Base-by-base conservation (phyloP, 2,888 invertebrate genomes). In the Trypoxylon attenuatum region DNA sequence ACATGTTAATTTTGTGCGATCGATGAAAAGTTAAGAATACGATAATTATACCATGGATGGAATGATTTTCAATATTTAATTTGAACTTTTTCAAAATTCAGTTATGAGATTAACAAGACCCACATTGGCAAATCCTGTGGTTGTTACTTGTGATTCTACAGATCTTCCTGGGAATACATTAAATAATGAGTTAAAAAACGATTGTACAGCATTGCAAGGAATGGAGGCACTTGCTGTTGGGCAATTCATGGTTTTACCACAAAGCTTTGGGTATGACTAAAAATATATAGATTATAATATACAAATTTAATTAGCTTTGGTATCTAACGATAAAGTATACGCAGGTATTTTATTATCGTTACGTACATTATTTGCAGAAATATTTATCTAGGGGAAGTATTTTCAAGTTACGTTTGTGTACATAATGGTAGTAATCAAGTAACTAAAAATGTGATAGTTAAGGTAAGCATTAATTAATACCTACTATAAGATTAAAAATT, bases 311-410 rank as follows among this genome's bases (percentile, higher is more conserved):
- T 42, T 25, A 10, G 18, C 13, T 2, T 25, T 39, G 19, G 5
- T 41, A 4, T 5, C 19, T 18, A 23, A 15, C n/a, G 23, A 46
- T 5, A 15, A n/a, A 13, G 13, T 33, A 29, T 13, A 33, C 2
- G 10, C 15, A 19, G 16, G 29, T 29, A 3, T 33, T 33, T 27
- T 25, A 27, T 18, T 29, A 27, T 16, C 25, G 29, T 3, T 10
- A 19, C n/a, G 46, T 23, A 6, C 39, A 23, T n/a, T 52, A 19
- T 29, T 76, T 72, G 50, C 84, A 92, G 93, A 3, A 98, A 97
- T 85, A 98, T 99, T 79, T 99, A 98, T 87, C 89, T 99, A 43
- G 99, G 98, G 15, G 99, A 99, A 90, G 98, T 97, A 10, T 99
- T 99, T 88, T 96, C 98, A 1, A 97, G 98, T 86, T 98, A 98